A percentile compares a stretch with the other conserved stretches of the same genome.
These are phyloP conservation scores for Mixornis gularis DNA, from an alignment of 2,113 vertebrate species.

Conservation along the genomic window DNA sequence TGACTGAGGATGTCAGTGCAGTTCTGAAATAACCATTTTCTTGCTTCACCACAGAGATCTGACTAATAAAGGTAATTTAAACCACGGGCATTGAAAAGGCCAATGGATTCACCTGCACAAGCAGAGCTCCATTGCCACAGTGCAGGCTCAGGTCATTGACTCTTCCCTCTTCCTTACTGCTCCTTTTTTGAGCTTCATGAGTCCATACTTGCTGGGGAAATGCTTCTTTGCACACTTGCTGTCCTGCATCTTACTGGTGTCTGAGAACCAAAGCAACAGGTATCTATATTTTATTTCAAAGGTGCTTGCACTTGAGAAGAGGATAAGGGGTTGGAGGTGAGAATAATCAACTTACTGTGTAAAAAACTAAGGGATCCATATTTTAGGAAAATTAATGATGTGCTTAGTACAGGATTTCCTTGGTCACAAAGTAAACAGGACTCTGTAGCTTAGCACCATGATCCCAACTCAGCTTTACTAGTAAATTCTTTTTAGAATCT, in stretches of 20 bases:
- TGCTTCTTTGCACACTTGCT: background rate
- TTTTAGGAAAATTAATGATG: background rate
- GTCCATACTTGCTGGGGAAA: background rate
- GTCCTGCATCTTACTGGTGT: rapidly evolving
- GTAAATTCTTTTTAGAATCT: background rate
- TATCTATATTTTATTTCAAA: background rate
- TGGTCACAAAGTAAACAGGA: background rate
- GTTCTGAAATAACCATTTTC: background rate
- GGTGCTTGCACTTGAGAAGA: background rate
- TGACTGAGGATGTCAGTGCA: background rate
- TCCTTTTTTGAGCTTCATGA: background rate
- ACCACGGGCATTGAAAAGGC: background rate
- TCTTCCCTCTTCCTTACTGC: background rate
- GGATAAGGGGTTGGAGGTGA: background rate
- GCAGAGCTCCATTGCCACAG: background rate
- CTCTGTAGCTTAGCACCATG: background rate
- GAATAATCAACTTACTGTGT: background rate
- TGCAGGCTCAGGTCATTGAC: background rate
- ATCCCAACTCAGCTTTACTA: background rate
- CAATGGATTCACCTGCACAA: background rate
- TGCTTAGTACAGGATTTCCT: background rate
- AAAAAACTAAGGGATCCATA: background rate
- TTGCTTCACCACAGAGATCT: background rate
- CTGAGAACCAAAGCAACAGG: background rate
- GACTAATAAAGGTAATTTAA: background rate